These are phyloP conservation scores for Pteropus rufus DNA, from an alignment of 2,797 vertebrate species.

Conservation along the genomic window DNA sequence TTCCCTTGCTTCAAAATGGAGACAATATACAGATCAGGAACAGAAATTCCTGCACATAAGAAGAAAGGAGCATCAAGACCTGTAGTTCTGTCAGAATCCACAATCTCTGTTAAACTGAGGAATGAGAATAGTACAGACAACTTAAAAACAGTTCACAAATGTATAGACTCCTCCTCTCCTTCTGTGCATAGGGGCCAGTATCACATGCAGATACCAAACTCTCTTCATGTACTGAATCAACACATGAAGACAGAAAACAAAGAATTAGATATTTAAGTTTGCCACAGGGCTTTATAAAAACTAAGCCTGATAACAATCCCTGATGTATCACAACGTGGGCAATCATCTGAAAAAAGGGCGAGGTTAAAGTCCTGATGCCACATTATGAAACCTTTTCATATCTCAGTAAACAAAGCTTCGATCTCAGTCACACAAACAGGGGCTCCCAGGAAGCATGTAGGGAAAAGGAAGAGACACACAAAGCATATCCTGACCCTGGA, in stretches of 20 bases:
- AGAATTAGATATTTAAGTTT: background rate
- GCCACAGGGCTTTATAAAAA: background rate
- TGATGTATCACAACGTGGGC: background rate
- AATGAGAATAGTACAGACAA: background rate
- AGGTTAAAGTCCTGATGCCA: no score
- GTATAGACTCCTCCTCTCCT: background rate
- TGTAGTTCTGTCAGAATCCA: background rate
- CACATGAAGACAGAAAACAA: background rate
- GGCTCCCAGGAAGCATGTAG: no score
- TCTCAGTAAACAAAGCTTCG: no score
- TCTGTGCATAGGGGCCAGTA: background rate
- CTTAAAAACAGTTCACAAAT: background rate
- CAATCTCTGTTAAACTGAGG: background rate
- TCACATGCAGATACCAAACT: background rate
- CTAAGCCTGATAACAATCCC: no score
- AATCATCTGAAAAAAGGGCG: no score
- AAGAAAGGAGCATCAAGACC: background rate
- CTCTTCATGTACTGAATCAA: background rate
- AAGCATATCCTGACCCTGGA: no score
- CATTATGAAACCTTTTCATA: no score
- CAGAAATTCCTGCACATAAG: no score
- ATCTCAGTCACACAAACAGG: no score
- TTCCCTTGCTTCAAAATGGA: no score
- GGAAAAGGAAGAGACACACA: no score
- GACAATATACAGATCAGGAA: no score